Evolutionary conservation across 2,888 invertebrate genomes (phyloP), one percentile per base, ranked within the genome.

Genomic region (Chrysolina americana): DNA sequence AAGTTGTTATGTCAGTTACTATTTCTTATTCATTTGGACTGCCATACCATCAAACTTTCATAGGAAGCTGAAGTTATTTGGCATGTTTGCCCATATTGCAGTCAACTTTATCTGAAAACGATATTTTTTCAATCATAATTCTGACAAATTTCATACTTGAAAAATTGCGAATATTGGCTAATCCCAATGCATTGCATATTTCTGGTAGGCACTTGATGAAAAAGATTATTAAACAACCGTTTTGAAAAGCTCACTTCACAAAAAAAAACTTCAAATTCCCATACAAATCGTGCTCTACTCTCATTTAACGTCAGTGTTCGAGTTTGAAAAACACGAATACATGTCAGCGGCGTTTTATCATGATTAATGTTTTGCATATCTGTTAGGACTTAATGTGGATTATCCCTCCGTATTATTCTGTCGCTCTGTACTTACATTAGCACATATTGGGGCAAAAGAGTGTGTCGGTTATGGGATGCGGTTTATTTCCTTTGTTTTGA

Each of bases 281-380:
- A 19, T 53, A 13, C 53, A 19, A 13, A 13, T 53, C 53, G 19
- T 21, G 21, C 53, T 53, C 53, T 53, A 53, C 21, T 53, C 53
- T 13, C 53, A 5, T 53, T 21, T 11, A 53, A 53, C 21, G 53
- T 23, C 53, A 53, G 53, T n/a, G 10, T 59, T 50, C 66, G 44
- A 50, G 19, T 48, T 48, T 28, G 17, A 69, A 69, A 71, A 80
- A 79, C 73, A 76, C 74, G 74, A 70, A 77, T 78, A 76, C 70
- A 56, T 76, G 79, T 81, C 79, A 75, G 59, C 79, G 71, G 73
- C 64, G 59, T 77, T 71, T 76, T 53, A 62, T 65, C 64, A 81
- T 79, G 79, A 81, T 81, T 80, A 81, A 81, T 79, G 81, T 76
- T 79, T 73, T 68, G 70, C 68, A 76, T 77, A 77, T 79, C 75